Evolutionary conservation across 2,888 invertebrate genomes (phyloP), one percentile per base, ranked within the genome.

Genomic region (Cotesia congregata): DNA sequence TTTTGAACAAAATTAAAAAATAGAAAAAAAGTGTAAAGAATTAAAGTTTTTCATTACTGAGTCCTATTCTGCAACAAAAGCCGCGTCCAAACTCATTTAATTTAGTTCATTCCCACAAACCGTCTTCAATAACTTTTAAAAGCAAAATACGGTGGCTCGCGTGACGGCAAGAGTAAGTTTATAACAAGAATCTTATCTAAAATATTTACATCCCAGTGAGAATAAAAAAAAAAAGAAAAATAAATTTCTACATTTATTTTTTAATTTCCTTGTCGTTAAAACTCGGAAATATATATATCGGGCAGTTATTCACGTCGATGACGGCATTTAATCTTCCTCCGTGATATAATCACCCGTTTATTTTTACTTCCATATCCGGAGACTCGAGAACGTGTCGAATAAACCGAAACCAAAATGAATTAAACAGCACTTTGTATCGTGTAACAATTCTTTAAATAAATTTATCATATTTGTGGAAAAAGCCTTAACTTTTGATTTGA

Each of bases 401-500:
- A 30, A 30, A 30, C 30, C 30, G 30, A 30, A 3, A 30, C 30
- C 30, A 30, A 30, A 30, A 30, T 30, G 30, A 30, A 30, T 30
- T 30, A 30, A 30, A 30, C 30, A 30, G 30, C 0, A 30, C 3
- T 30, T 30, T 3, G 3, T 30, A 30, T 30, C 3, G 30, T 30
- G 3, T 30, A 30, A 30, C 50, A 50, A 50, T 50, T 50, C 50
- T 50, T 50, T 50, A 50, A 30, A 30, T 50, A 50, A 50, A 50
- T 7, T 50, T 50, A 12, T 12, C 2, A 12, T 50, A 50, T 12
- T 12, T 50, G 50, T 50, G 50, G 9, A 50, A 50, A 50, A 50
- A 50, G 7, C 3, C 1, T 50, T 7, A 50, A 64, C 65, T 69
- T 78, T 80, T 77, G 69, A 79, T 76, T 72, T 74, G 61, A 65